phyloP scores from a whole-genome alignment of 2,113 vertebrate species.

The Diphyllodes magnificus region DNA sequence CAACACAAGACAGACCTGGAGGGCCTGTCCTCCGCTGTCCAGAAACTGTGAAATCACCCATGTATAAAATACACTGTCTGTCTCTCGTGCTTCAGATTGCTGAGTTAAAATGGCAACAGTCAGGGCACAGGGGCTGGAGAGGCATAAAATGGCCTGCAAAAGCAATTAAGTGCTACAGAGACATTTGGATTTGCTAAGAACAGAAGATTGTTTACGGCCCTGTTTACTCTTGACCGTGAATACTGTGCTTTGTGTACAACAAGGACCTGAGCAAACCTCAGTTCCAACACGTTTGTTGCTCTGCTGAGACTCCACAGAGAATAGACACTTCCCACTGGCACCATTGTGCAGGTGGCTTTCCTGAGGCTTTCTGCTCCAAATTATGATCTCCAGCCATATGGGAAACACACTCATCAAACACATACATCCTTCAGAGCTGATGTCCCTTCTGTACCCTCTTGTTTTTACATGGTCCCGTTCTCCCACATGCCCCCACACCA shows the following conservation, averaged over 20 bases:
- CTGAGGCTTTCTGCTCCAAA: neutral
- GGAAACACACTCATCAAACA: neutral
- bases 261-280: neutral
- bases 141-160: neutral
- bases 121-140: neutral
- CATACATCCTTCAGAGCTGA: neutral
- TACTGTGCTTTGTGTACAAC: neutral
- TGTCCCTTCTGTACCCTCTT: neutral
- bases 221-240: neutral
- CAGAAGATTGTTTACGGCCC: neutral
- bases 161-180: neutral
- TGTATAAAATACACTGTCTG: neutral
- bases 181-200: neutral
- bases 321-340: neutral
- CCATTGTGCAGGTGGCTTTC: neutral
- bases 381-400: fast-evolving
- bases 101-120: neutral
- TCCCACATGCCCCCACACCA: fast-evolving
- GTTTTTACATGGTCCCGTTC: neutral
- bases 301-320: neutral
- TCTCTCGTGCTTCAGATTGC: neutral
- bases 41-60: neutral
- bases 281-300: neutral
- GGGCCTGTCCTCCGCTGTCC: neutral
- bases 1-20: neutral